A percentile compares a stretch with the other conserved stretches of the same genome.
phyloP scores from a whole-genome alignment of 2,797 vertebrate genomes.

The Poecilia gillii region DNA sequence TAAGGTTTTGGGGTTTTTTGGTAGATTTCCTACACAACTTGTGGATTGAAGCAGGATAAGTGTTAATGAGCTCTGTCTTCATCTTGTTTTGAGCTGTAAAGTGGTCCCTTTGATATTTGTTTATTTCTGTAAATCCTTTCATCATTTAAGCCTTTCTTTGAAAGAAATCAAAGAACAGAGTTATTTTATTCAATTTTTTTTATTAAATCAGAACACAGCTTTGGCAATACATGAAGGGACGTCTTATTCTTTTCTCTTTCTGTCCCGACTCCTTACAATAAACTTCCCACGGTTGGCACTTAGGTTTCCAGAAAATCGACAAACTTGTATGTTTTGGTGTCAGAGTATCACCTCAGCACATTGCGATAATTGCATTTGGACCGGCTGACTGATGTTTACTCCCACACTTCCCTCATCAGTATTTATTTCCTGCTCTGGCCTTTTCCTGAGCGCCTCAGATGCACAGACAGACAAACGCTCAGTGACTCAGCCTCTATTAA shows the following conservation, averaged over 20 bases:
- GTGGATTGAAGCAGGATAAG: not conserved
- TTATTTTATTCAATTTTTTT: not conserved
- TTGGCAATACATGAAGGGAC: not conserved
- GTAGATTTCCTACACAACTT: not conserved
- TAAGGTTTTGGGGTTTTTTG: not conserved
- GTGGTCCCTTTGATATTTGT: not conserved
- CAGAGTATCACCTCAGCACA: conserved; percentile 1
- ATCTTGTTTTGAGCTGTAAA: not conserved
- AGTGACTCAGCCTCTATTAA: conserved; percentile 82
- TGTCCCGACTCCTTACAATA: not conserved
- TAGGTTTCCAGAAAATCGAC: not conserved
- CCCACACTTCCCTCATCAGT: conserved; percentile 12
- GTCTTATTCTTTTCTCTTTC: not conserved
- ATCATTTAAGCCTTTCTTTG: not conserved
- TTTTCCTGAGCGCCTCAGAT: conserved; percentile 55
- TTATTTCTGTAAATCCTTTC: not conserved
- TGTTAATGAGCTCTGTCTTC: not conserved
- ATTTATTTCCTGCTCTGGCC: conserved; percentile 55
- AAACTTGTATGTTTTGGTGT: conserved; percentile 16
- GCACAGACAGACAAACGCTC: conserved; percentile 55
- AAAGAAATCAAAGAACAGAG: not conserved
- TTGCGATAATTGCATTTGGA: conserved; percentile 41
- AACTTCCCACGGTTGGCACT: conserved; percentile 35
- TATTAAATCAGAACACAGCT: not conserved
- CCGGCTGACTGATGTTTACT: conserved; percentile 29